Base-by-base conservation (phyloP, 1,140 invertebrate species). In the Megathymus violae region DNA sequence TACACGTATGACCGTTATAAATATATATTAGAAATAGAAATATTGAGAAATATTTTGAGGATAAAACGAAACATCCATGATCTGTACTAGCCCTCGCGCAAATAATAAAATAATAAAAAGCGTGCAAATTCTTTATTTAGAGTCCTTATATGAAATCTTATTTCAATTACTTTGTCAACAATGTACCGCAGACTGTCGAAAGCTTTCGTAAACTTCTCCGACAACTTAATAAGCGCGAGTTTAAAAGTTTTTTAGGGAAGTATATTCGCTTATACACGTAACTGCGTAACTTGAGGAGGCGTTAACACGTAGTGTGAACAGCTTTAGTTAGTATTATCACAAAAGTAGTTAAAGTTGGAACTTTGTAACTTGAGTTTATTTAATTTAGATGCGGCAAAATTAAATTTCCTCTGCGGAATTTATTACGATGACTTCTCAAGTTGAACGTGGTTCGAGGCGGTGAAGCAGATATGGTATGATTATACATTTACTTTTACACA, bases 161-260 rank as follows among this genome's bases (percentile, higher is more conserved):
- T 22, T 40, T 52, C n/a, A 38, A 52, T 52, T 52, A 52, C 16
- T 7, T 0, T 13, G 47, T 36, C 47, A 36, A 51, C 14, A 52
- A 52, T 22, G 14, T 19, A 46, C 14, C n/a, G 19, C 38, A 41
- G 11, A 17, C 15, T 13, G 25, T 58, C 40, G 52, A 41, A 25
- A 27, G 41, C 41, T 27, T 46, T 27, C 31, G 31, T 40, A 14
- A 54, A 41, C 51, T 44, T 27, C 5, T 4, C 13, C 15, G 52
- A 58, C 52, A 58, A 27, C 52, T 58, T 58, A 58, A 58, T 58
- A 41, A 58, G 52, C 52, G 11, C 41, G 19, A 58, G 40, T 43
- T 17, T 31, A 44, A 4, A 46, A 58, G 25, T 58, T 58, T 58
- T 58, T 58, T 41, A 58, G 41, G 25, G 3, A n/a, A 46, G 54